Conservation (phyloP, 2,113 vertebrate genomes). For the Otis tarda region DNA sequence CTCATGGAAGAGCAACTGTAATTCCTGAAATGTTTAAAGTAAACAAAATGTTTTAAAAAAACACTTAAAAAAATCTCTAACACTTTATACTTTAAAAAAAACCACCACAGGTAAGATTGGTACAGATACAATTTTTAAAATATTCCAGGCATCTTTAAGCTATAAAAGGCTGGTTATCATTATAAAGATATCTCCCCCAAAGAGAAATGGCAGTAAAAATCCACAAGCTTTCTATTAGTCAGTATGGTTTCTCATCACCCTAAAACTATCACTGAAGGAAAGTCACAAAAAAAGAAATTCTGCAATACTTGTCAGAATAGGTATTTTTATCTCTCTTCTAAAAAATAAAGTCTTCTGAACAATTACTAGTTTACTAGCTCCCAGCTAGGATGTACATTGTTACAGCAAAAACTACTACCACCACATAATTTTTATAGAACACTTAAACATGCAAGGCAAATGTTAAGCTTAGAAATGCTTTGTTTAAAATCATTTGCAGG, state of each 20-base stretch:
- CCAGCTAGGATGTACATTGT: neutral
- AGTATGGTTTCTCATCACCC: neutral
- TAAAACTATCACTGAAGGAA: neutral
- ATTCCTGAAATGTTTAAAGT: neutral
- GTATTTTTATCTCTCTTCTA: neutral
- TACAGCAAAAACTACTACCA: neutral
- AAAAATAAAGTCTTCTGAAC: neutral
- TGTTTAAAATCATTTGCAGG: neutral
- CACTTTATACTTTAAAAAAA: neutral
- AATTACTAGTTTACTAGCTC: neutral
- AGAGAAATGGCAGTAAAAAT: neutral
- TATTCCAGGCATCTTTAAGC: neutral
- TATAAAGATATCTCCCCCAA: neutral
- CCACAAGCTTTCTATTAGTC: neutral
- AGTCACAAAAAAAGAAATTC: neutral
- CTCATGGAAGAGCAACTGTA: neutral
- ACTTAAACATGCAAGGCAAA: neutral
- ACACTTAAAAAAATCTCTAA: neutral
- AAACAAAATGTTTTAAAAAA: neutral
- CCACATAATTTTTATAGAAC: neutral
- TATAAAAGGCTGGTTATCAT: neutral
- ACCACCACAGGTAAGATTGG: too few relatives aligned
- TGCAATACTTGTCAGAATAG: neutral
- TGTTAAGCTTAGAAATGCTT: constrained; percentile 7
- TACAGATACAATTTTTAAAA: too few relatives aligned